Percentiles rank a stretch among this genome's conserved stretches.
These are phyloP conservation scores for Papilio demoleus DNA, from an alignment of 2,888 invertebrate species.

Conservation along the genomic window DNA sequence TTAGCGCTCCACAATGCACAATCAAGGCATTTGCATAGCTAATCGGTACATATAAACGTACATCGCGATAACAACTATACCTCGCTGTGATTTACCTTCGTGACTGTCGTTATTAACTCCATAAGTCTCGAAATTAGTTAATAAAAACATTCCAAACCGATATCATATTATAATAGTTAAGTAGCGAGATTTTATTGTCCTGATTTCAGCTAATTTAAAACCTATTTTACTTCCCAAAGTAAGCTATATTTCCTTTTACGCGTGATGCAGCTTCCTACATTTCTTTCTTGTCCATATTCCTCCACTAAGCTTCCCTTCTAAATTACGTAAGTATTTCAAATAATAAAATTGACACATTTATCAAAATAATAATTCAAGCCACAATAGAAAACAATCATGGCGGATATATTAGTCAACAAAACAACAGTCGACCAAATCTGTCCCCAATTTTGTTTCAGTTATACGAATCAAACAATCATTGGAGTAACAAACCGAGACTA, in stretches of 20 bases:
- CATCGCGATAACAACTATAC: constrained; percentile 63
- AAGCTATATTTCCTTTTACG: not conserved
- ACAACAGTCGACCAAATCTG: constrained; percentile 61
- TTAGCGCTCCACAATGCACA: constrained; percentile 61
- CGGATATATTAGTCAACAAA: constrained; percentile 33
- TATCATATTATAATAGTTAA: constrained; percentile 33
- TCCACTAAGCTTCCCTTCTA: too few relatives aligned
- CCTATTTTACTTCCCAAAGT: not conserved
- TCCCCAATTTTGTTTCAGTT: constrained; percentile 63
- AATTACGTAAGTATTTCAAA: not conserved
- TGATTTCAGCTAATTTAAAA: not conserved
- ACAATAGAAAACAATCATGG: constrained; percentile 1
- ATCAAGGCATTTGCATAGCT: constrained; percentile 69
- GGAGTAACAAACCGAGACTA: constrained; percentile 80
- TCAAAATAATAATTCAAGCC: not conserved
- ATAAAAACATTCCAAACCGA: constrained; percentile 50
- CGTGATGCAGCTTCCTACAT: not conserved
- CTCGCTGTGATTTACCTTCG: constrained; percentile 65
- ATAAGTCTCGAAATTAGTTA: constrained; percentile 59
- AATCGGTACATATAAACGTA: constrained; percentile 64
- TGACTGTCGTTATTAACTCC: constrained; percentile 55
- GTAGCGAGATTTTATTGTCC: not conserved
- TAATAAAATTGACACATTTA: not conserved
- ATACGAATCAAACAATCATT: constrained; percentile 74
- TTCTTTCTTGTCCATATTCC: not conserved